Percentiles rank a stretch among this genome's conserved stretches.
These are phyloP conservation scores for Noctua janthe DNA, from an alignment of 2,888 invertebrate species.

Conservation along the genomic window DNA sequence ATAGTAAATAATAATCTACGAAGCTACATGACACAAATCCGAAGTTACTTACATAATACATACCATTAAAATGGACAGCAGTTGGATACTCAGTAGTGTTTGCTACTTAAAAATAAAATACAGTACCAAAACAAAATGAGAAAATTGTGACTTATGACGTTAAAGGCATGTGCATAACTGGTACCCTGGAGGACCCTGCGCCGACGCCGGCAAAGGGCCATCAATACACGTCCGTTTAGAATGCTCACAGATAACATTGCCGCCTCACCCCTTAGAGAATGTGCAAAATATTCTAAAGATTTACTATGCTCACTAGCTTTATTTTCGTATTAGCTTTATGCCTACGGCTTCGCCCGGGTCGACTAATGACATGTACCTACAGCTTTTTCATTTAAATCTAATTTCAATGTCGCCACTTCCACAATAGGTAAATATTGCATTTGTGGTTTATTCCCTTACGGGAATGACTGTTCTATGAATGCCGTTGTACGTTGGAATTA, in stretches of 20 bases:
- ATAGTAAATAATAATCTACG: not conserved
- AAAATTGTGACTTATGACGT: constrained; percentile 8
- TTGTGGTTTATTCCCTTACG: not conserved
- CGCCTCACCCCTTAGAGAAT: constrained; percentile 20
- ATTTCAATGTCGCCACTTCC: not conserved
- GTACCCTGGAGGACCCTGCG: not conserved
- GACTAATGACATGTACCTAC: not conserved
- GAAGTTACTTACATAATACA: not conserved
- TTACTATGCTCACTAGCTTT: constrained; percentile 7
- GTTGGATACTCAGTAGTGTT: too few relatives aligned
- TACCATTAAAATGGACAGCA: too few relatives aligned
- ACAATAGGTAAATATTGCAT: not conserved
- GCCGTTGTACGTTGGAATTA: not conserved
- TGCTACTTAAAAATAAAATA: constrained; percentile 11
- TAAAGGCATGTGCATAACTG: constrained; percentile 1
- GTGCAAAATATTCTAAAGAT: constrained; percentile 32
- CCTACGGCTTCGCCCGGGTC: not conserved
- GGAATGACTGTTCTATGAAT: not conserved
- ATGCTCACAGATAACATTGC: constrained; percentile 41
- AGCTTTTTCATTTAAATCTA: not conserved
- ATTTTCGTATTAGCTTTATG: not conserved
- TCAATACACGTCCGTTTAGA: constrained; percentile 57
- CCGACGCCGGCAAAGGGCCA: constrained; percentile 22
- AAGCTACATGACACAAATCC: not conserved
- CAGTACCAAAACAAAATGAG: not conserved